These are phyloP conservation scores for Phycodurus eques DNA, from an alignment of 2,113 vertebrate genomes.

Conservation along the genomic window DNA sequence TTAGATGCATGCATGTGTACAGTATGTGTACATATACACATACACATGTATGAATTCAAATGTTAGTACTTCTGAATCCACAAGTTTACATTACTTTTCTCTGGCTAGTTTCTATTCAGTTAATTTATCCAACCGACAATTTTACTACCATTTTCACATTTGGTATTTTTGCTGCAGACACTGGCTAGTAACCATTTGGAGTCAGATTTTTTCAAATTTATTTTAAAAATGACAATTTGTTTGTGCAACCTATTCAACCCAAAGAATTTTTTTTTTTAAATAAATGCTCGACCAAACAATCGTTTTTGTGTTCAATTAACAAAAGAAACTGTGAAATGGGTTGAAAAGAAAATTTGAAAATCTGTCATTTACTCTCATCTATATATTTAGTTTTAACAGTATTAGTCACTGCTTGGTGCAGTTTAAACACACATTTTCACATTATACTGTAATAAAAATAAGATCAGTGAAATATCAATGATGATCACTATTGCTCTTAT, in stretches of 20 bases:
- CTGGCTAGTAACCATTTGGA: neutral
- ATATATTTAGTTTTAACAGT: too few relatives aligned
- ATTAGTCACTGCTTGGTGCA: too few relatives aligned
- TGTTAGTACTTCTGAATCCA: neutral
- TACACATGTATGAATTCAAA: neutral
- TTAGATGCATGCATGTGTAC: neutral
- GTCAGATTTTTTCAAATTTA: neutral
- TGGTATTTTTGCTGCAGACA: neutral
- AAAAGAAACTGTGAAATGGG: too few relatives aligned
- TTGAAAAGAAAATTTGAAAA: too few relatives aligned
- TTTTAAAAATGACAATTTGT: neutral
- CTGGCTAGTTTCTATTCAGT: neutral
- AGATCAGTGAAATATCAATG: conserved; percentile 12
- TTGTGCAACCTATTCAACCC: neutral
- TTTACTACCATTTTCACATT: neutral
- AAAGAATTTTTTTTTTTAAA: too few relatives aligned
- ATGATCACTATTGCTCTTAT: conserved; percentile 16
- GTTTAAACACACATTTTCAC: too few relatives aligned
- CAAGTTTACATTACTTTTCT: neutral
- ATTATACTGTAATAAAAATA: neutral
- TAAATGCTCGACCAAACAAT: too few relatives aligned
- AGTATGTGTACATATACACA: neutral
- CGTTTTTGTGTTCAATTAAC: too few relatives aligned
- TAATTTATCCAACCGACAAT: neutral
- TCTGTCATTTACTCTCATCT: too few relatives aligned